Evolutionary conservation across 2,113 vertebrate species (phyloP), one percentile per base, ranked within the genome.

Genomic region (Camarhynchus parvulus): DNA sequence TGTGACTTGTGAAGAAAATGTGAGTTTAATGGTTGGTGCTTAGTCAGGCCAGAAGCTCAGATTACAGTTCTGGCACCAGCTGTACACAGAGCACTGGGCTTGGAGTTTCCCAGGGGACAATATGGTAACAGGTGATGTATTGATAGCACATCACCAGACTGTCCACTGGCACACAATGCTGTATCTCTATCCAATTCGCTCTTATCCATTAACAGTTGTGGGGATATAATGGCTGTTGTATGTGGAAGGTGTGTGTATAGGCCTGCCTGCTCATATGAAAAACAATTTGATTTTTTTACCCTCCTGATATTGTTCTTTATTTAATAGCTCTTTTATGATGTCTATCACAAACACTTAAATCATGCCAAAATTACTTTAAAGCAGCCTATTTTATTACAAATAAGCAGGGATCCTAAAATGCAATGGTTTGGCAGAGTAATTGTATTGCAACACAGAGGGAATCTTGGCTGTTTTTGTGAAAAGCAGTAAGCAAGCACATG

Each of bases 71-170:
- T 11, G 9, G 31, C 79, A 83, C 82, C 13, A 35, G 68, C 58
- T 93, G 76, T 83, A 70, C 61, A 35, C 16, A 23, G 23, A 7
- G 13, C 55, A 59, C 68, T 80, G 46, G 15, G 46, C 79, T 93
- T 74, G 76, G 72, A 24, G 69, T 77, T 80, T 96, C 90, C 76
- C 92, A 49, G 37, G 66, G 82, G 72, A 87, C 83, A 61, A 47
- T 83, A 47, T 16, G 12, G 30, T 80, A 69, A 67, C 50, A 39
- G 52, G 17, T 59, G 42, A 15, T 69, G 24, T n/a, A 58, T 37
- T 50, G 58, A 69, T 35, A 75, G 70, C 53, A 46, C 37, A 42
- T 69, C 66, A 59, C 46, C n/a, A 64, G 37, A 28, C 50, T 62
- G 46, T 53, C 62, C 2, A 0, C 24, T 85, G 63, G 22, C 81